A percentile compares a stretch with the other conserved stretches of the same genome.
Conservation (phyloP, 2,888 invertebrate genomes). For the Busseola fusca region DNA sequence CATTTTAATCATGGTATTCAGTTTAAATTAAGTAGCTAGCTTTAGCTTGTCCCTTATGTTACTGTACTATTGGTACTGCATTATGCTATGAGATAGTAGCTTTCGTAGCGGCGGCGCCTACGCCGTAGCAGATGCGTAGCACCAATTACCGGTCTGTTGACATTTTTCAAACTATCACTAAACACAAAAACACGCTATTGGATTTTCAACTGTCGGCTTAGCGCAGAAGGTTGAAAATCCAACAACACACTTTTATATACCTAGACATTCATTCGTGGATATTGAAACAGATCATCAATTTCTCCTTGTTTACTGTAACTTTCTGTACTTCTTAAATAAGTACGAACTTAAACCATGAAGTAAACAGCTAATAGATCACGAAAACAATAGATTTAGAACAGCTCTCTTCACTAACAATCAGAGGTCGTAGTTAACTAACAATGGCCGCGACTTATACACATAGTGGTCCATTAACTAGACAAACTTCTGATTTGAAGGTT, state of each 20-base stretch:
- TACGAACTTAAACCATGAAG: constrained; percentile 8
- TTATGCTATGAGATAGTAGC: neutral
- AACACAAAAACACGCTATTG: neutral
- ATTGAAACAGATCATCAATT: neutral
- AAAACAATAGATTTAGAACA: constrained; percentile 31
- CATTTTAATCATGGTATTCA: neutral
- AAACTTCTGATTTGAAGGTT: constrained; percentile 46
- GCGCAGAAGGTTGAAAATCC: neutral
- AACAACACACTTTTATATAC: neutral
- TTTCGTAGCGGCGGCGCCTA: constrained; percentile 12
- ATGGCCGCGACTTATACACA: constrained; percentile 31
- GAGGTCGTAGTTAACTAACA: constrained; percentile 48
- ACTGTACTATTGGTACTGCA: neutral
- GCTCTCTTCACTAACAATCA: constrained; percentile 35
- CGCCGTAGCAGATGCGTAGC: constrained; percentile 31
- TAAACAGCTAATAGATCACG: constrained; percentile 30
- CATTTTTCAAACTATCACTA: neutral
- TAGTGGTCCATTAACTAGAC: constrained; percentile 52
- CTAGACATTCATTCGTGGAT: neutral
- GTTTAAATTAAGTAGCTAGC: neutral
- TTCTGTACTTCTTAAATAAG: neutral
- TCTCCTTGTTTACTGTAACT: neutral
- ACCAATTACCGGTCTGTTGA: neutral
- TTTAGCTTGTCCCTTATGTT: too few species aligned
- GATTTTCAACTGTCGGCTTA: neutral